phyloP scores from a whole-genome alignment of 2,113 vertebrate genomes.

The Actenoides lindsayi region DNA sequence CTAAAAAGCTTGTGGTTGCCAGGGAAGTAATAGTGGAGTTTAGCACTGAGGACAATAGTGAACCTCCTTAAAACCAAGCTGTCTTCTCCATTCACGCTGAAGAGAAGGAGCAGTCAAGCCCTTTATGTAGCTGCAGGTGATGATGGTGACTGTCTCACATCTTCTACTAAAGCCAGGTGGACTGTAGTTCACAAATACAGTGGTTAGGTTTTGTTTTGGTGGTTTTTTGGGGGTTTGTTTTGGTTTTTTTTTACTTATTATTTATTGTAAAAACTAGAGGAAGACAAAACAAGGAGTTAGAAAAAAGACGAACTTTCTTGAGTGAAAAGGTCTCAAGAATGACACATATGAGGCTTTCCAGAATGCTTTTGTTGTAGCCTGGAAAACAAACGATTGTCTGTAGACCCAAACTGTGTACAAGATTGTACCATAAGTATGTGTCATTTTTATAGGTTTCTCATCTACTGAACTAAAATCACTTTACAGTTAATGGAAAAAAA shows the following conservation, averaged over 20 bases:
- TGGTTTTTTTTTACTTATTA: no score
- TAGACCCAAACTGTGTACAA: neutral
- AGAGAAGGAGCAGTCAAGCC: neutral
- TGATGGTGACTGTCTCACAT: neutral
- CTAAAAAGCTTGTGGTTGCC: neutral
- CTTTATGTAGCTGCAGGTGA: neutral
- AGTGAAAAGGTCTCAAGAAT: neutral
- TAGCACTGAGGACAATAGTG: neutral
- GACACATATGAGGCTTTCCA: neutral
- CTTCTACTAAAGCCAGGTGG: neutral
- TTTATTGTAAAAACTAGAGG: neutral
- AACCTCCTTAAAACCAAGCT: neutral
- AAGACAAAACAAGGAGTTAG: neutral
- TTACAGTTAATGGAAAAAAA: rapidly evolving
- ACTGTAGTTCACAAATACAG: neutral
- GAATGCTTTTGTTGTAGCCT: neutral
- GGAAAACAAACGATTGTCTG: neutral
- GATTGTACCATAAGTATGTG: neutral
- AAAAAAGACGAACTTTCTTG: neutral
- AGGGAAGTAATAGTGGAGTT: neutral
- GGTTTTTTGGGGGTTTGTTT: no score
- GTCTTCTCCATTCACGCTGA: neutral
- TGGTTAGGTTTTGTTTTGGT: neutral
- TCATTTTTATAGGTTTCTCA: neutral
- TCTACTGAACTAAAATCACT: neutral